phyloP scores from a whole-genome alignment of 1,140 invertebrate genomes.

The Apis cerana region DNA sequence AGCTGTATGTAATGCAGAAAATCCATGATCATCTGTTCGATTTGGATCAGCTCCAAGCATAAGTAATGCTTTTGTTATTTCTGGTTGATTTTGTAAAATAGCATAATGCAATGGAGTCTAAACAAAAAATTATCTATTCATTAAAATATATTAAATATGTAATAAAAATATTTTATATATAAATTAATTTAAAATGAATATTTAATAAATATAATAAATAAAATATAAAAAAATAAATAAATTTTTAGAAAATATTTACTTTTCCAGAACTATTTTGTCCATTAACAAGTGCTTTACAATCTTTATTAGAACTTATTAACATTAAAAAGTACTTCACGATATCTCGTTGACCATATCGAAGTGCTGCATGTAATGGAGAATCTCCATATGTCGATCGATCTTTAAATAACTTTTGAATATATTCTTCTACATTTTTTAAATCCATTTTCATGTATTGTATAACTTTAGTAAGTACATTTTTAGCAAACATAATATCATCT shows the following conservation, averaged over 20 bases:
- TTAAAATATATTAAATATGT: conserved; percentile 43
- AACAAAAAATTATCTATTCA: conserved; percentile 58
- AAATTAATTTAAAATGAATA: conserved; percentile 22
- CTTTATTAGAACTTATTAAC: conserved; percentile 63
- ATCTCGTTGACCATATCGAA: conserved; percentile 70
- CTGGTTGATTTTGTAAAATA: conserved; percentile 77
- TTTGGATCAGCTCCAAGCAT: conserved; percentile 80
- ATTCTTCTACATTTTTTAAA: conserved; percentile 37
- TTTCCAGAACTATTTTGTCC: conserved; percentile 72
- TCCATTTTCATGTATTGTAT: conserved; percentile 54
- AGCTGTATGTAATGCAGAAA: conserved; percentile 81
- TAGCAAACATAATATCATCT: conserved; percentile 62
- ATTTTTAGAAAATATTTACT: conserved; percentile 52
- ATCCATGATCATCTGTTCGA: conserved; percentile 77
- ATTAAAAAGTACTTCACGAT: conserved; percentile 67
- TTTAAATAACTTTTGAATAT: conserved; percentile 64
- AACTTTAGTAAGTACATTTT: conserved; percentile 57
- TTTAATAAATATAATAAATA: conserved; percentile 42
- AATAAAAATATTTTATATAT: conserved; percentile 38
- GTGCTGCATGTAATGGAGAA: conserved; percentile 72
- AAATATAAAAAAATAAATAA: too few relatives aligned
- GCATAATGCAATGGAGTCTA: conserved; percentile 81
- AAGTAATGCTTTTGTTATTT: conserved; percentile 75
- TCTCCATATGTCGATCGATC: conserved; percentile 71
- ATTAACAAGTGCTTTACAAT: conserved; percentile 66